Conservation (phyloP, 1,140 invertebrate species). For the Atta texana region DNA sequence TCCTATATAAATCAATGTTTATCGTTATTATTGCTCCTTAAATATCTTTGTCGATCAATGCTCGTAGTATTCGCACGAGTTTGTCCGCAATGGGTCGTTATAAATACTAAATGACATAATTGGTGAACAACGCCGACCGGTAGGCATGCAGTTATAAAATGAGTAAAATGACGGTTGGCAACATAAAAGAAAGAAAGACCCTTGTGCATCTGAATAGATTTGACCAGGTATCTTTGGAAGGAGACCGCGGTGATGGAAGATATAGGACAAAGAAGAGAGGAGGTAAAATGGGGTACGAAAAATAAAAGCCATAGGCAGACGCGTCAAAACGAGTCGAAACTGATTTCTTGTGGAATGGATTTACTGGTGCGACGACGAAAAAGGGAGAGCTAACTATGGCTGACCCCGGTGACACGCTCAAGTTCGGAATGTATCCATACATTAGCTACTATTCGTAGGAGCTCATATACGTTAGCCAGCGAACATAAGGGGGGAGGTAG, state of each 20-base stretch:
- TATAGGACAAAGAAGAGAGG: background rate
- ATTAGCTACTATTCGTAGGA: slow-evolving; percentile 70
- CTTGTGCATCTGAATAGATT: slow-evolving; percentile 20
- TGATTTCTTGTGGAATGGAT: background rate
- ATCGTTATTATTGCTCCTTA: background rate
- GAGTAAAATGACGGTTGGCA: too few species aligned
- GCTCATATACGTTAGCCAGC: background rate
- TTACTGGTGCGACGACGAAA: slow-evolving; percentile 73
- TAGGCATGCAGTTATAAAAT: background rate
- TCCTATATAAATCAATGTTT: background rate
- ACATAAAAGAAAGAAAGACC: slow-evolving; percentile 7
- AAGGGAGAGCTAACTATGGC: slow-evolving; percentile 21
- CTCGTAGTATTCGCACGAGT: background rate
- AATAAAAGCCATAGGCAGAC: too few species aligned
- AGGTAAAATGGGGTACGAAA: background rate
- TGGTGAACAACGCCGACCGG: background rate
- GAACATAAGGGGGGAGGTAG: background rate
- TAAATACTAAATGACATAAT: slow-evolving; percentile 12
- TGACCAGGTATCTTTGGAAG: background rate
- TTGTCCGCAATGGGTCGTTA: background rate
- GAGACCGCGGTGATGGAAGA: slow-evolving; percentile 10
- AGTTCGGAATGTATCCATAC: slow-evolving; percentile 76
- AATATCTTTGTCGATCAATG: background rate
- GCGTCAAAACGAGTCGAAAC: too few species aligned
- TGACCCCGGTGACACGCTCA: slow-evolving; percentile 76